A percentile compares a stretch with the other conserved stretches of the same genome.
These are phyloP conservation scores for Stratiolaelaps scimitus DNA, from an alignment of 1,140 invertebrate species.

Conservation along the genomic window DNA sequence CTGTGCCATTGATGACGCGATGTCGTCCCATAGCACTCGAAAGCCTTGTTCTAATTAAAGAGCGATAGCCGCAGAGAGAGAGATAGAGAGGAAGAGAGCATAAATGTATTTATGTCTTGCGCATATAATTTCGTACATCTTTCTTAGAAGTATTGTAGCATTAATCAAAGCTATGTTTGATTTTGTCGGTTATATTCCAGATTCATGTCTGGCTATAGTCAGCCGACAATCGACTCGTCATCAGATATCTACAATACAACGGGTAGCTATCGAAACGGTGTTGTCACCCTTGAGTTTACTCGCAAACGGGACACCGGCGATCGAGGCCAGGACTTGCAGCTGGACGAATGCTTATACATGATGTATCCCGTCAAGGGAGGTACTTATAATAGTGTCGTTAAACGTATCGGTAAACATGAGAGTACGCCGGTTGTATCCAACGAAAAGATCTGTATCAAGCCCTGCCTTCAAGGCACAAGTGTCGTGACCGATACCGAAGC, in stretches of 20 bases:
- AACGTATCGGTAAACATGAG: constrained; percentile 37
- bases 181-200: not conserved
- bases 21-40: no score
- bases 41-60: no score
- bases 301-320: constrained; percentile 40
- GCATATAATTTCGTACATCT: no score
- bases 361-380: constrained; percentile 41
- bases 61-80: no score
- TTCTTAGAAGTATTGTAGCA: no score
- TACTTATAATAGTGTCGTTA: constrained; percentile 30
- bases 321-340: constrained; percentile 36
- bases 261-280: constrained; percentile 37
- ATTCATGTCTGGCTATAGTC: constrained; percentile 28
- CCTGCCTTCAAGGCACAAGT: not conserved
- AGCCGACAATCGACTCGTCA: constrained; percentile 29
- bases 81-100: no score
- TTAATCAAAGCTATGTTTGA: no score
- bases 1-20: no score
- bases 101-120: no score
- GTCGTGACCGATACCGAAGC: not conserved
- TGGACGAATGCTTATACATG: constrained; percentile 39
- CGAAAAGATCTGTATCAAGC: constrained; percentile 37
- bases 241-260: constrained; percentile 29
- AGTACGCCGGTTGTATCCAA: constrained; percentile 37
- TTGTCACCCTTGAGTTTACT: constrained; percentile 40